Percentiles rank a stretch among this genome's conserved stretches.
These are phyloP conservation scores for Cryptocephalus primarius DNA, from an alignment of 2,888 invertebrate genomes.

Conservation along the genomic window DNA sequence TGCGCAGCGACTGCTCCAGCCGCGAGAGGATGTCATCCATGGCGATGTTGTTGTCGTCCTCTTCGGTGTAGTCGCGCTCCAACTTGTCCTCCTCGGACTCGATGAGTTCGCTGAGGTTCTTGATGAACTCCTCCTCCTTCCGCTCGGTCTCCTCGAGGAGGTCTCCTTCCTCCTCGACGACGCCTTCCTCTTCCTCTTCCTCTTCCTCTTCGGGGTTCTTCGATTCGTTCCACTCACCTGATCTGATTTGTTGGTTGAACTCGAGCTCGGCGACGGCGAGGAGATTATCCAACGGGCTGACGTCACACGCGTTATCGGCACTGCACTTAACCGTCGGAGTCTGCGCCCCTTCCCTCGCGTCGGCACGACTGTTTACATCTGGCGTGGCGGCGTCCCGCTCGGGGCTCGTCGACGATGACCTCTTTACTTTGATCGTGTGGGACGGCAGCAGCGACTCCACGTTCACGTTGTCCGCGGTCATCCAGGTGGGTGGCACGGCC, in stretches of 20 bases:
- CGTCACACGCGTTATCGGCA: constrained; percentile 33
- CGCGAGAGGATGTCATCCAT: constrained; percentile 52
- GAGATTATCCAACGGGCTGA: constrained; percentile 48
- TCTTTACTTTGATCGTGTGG: constrained; percentile 47
- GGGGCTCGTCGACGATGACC: constrained; percentile 17
- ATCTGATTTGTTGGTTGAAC: constrained; percentile 46
- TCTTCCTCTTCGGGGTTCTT: constrained; percentile 6
- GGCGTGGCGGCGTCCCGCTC: constrained; percentile 14
- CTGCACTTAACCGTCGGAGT: constrained; percentile 34
- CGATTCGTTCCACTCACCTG: constrained; percentile 30
- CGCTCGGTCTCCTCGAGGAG: too few relatives aligned
- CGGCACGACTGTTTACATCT: constrained; percentile 33
- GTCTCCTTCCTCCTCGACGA: too few relatives aligned
- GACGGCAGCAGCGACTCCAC: constrained; percentile 52
- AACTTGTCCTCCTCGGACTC: constrained; percentile 20
- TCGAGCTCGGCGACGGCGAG: constrained; percentile 54
- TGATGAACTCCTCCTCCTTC: constrained; percentile 19
- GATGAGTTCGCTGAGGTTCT: constrained; percentile 27
- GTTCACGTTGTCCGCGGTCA: constrained; percentile 36
- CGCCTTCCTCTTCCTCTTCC: background rate
- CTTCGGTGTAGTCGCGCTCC: constrained; percentile 36
- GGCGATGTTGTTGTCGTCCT: constrained; percentile 36
- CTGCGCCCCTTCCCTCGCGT: constrained; percentile 27
- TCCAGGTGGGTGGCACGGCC: constrained; percentile 28
- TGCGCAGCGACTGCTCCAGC: constrained; percentile 48